Base-by-base conservation (phyloP, 2,113 vertebrate genomes). In the Motacilla alba region DNA sequence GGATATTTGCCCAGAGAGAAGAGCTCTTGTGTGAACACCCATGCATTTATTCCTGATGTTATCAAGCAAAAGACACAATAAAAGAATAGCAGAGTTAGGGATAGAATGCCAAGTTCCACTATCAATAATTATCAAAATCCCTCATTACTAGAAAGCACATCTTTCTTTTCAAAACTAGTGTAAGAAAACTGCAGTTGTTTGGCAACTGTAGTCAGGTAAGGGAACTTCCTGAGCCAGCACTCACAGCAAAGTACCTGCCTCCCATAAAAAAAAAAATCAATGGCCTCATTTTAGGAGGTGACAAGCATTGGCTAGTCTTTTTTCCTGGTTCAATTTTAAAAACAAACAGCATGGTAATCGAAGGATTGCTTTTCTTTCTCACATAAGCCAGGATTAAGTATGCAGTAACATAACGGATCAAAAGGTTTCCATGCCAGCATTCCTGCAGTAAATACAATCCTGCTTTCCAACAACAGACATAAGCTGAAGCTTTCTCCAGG, bases 401-500 rank as follows among this genome's bases (percentile, higher is more conserved):
- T 16, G 50, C 47, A 91, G 72, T 77, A 87, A 83, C 24, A 43
- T 27, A 92, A 83, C 0, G 0, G 69, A 92, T 69, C 88, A 90
- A 76, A 94, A 83, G 59, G 43, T 50, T 95, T 91, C 91, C 52
- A 59, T 41, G 39, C 78, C 64, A 91, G 67, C 2, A 6, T 87
- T 93, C 81, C 83, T 83, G 72, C 78, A 94, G 72, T 66, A 89
- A 84, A 81, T 53, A 73, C 3, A 17, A 66, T 47, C 80, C 44
- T 44, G 24, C 89, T 94, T 87, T 80, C 89, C 89, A 94, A 39
- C 53, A 93, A 85, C 62, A 96, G 55, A 93, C 56, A 69, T 81
- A 88, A 96, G 86, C 77, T 94, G 83, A 81, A 87, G 15, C 64
- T 93, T 89, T 75, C 83, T 84, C 62, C 83, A 92, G 89, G 74